A percentile compares a stretch with the other conserved stretches of the same genome.
Conservation (phyloP, 2,797 vertebrate genomes). For the Botia kubotai region DNA sequence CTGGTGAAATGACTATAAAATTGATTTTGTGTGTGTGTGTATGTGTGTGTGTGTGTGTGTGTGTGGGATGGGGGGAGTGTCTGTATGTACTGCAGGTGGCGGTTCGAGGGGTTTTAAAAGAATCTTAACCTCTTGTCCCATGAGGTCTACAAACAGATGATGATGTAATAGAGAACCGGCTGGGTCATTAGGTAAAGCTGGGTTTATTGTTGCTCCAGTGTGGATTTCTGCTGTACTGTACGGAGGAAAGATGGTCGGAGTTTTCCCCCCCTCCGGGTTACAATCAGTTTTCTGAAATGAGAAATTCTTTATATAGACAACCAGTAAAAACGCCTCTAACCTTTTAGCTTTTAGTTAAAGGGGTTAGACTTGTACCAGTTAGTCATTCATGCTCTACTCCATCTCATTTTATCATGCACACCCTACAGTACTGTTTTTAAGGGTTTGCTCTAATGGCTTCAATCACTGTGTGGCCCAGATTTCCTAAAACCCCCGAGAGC, state of each 20-base stretch:
- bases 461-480: constrained; percentile 67
- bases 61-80: neutral
- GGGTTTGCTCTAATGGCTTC: constrained; percentile 61
- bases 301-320: constrained; percentile 1
- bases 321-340: neutral
- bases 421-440: constrained; percentile 57
- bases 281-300: neutral
- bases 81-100: constrained; percentile 40
- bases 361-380: constrained; percentile 4
- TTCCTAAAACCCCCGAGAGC: constrained; percentile 60
- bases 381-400: constrained; percentile 21
- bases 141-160: constrained; percentile 56
- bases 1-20: constrained; percentile 51
- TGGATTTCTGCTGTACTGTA: constrained; percentile 47
- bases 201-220: constrained; percentile 47
- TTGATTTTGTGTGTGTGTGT: constrained; percentile 5
- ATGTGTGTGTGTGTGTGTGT: neutral
- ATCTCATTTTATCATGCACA: constrained; percentile 44
- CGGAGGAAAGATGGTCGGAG: neutral
- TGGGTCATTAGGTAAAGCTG: constrained; percentile 61
- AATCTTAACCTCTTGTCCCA: constrained; percentile 57
- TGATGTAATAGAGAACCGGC: constrained; percentile 57
- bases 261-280: constrained; percentile 1
- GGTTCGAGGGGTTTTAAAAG: constrained; percentile 31
- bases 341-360: constrained; percentile 5